Conservation (phyloP, 2,797 vertebrate genomes). For the Prunella strophiata region DNA sequence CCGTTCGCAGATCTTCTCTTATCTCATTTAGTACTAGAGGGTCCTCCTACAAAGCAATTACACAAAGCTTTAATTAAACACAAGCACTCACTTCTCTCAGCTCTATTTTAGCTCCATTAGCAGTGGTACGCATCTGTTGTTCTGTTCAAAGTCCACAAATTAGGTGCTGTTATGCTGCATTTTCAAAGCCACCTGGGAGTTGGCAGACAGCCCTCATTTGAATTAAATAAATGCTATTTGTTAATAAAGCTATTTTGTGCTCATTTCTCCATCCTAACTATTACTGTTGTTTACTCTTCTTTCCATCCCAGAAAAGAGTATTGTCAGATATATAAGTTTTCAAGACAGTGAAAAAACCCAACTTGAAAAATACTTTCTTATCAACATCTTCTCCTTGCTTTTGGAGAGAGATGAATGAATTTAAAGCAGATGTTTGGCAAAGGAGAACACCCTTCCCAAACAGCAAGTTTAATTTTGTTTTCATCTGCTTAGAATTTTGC, state of each 20-base stretch:
- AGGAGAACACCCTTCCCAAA: not conserved
- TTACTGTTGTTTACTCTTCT: not conserved
- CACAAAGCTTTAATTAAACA: not conserved
- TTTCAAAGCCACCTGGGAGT: not conserved
- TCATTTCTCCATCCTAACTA: not conserved
- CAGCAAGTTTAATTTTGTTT: not conserved
- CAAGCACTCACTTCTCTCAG: not conserved
- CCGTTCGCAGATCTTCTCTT: conserved; percentile 90
- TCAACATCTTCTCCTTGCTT: not conserved
- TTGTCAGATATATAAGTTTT: not conserved
- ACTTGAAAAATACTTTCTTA: not conserved
- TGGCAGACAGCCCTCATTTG: not conserved
- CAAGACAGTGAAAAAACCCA: not conserved
- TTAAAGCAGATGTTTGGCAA: not conserved
- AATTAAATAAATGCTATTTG: not conserved
- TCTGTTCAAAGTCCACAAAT: not conserved
- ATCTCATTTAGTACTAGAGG: conserved; percentile 95
- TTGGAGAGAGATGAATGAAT: not conserved
- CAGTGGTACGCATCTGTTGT: not conserved
- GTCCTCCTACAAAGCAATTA: conserved; percentile 84
- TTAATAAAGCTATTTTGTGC: not conserved
- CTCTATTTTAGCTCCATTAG: not conserved
- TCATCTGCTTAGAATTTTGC: not conserved
- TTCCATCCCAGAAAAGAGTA: not conserved
- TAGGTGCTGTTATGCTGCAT: not conserved